Percentiles rank a stretch among this genome's conserved stretches.
These are phyloP conservation scores for Neria commutata DNA, from an alignment of 2,888 invertebrate genomes.

Conservation along the genomic window DNA sequence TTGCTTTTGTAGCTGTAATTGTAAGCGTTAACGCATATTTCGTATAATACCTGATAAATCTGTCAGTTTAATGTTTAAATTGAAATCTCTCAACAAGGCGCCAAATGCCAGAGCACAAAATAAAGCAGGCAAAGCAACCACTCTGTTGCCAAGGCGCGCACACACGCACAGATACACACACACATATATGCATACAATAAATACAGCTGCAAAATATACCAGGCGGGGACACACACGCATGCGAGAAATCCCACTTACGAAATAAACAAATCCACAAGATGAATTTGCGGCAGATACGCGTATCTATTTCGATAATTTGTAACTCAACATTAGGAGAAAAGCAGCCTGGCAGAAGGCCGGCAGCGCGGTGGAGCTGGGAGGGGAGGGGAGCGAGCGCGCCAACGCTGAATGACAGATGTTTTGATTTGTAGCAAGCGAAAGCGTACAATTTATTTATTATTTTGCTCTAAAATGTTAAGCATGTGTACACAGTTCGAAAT, in stretches of 20 bases:
- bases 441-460: conserved; percentile 17
- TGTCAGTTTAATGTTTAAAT: conserved; percentile 55
- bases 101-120: conserved; percentile 20
- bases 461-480: conserved; percentile 8
- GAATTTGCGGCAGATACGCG: conserved; percentile 52
- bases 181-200: background rate
- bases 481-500: background rate
- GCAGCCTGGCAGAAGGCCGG: too few species aligned
- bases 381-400: conserved; percentile 10
- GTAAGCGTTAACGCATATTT: conserved; percentile 44
- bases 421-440: conserved; percentile 42
- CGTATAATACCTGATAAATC: conserved; percentile 58
- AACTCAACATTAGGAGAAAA: conserved; percentile 53
- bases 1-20: conserved; percentile 4
- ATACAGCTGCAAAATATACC: conserved; percentile 29
- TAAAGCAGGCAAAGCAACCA: background rate
- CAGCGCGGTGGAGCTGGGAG: conserved; percentile 31
- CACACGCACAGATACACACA: background rate
- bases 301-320: conserved; percentile 58
- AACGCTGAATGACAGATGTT: conserved; percentile 55
- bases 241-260: conserved; percentile 14
- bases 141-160: background rate
- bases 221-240: conserved; percentile 22
- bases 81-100: conserved; percentile 51
- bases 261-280: conserved; percentile 42